Evolutionary conservation across 2,113 vertebrate genomes (phyloP), one percentile per base, ranked within the genome.

Genomic region (Parus major): DNA sequence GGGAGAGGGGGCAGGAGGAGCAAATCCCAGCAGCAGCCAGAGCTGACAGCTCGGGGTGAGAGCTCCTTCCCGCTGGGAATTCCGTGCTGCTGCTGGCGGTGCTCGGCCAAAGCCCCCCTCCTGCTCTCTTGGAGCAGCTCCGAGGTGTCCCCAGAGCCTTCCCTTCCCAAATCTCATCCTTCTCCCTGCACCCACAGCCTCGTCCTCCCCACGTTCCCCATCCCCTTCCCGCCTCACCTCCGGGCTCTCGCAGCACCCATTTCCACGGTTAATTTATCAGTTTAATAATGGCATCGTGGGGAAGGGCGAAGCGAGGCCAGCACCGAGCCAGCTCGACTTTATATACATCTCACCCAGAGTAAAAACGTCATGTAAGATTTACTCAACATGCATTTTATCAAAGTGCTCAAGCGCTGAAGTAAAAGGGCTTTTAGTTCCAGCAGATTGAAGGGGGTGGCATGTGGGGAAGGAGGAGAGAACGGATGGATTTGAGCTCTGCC

Each of bases 371-470:
- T 69, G 88, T 90, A 88, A 92, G 94, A 90, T 93, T 94, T 93
- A 90, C 92, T 93, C 88, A 77, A 63, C 71, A 59, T 1, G 64
- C 60, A 2, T 85, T 86, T 82, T 49, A 93, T 95, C 93, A 71
- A 86, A 87, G 90, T 75, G 87, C 92, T 94, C 65, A 18, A 84
- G 91, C 35, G 22, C 80, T 42, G 80, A 55, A 92, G 92, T 80
- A 90, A 95, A 95, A 97, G 92, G 82, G 92, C 92, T 95, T 94
- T 95, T 88, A 94, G 95, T 65, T 78, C 80, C 68, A 90, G 92
- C 86, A 94, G 94, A 90, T 73, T 86, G 94, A 83, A 94, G 92
- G 82, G 82, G 95, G 91, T 70, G 94, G 95, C 81, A 55, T 46
- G 88, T 49, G 81, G 86, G 91, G 84, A 94, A 80, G 92, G 82